These are phyloP conservation scores for Micropoecilia bifurca DNA, from an alignment of 2,797 vertebrate species.

Conservation along the genomic window DNA sequence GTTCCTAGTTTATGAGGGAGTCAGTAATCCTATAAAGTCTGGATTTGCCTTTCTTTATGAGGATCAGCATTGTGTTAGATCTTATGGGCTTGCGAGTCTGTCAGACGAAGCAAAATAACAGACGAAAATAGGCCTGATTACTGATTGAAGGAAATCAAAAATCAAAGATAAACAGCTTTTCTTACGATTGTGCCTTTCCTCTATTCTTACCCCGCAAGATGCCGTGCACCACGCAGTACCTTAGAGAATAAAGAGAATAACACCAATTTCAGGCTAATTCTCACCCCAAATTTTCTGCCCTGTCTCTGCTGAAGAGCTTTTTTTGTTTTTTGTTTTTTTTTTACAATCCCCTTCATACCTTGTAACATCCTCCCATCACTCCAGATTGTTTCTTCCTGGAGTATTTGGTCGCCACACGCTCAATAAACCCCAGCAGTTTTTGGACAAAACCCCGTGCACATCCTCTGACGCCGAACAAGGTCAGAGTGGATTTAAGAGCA, in stretches of 20 bases:
- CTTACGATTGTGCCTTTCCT: constrained; percentile 42
- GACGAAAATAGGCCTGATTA: constrained; percentile 73
- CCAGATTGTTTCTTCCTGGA: constrained; percentile 34
- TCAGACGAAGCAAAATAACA: constrained; percentile 76
- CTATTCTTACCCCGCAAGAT: constrained; percentile 36
- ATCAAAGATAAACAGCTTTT: constrained; percentile 73
- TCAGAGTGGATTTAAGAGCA: constrained; percentile 50
- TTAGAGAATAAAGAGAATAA: constrained; percentile 62
- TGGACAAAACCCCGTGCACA: constrained; percentile 6
- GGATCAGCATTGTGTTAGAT: constrained; percentile 73
- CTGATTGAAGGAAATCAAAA: constrained; percentile 74
- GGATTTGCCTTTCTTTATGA: constrained; percentile 78
- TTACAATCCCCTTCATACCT: constrained; percentile 25
- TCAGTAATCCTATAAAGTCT: constrained; percentile 82
- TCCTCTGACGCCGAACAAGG: constrained; percentile 54
- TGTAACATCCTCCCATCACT: constrained; percentile 31
- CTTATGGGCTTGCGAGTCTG: constrained; percentile 69
- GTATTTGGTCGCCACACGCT: constrained; percentile 16
- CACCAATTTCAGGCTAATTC: constrained; percentile 49
- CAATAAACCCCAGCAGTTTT: constrained; percentile 40
- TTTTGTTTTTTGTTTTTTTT: constrained; percentile 1
- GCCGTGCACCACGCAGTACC: constrained; percentile 27
- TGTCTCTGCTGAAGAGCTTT: constrained; percentile 36
- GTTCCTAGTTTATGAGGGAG: constrained; percentile 70
- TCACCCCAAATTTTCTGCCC: constrained; percentile 59